Base-by-base conservation (phyloP, 2,888 invertebrate genomes). In the Chydorus sphaericus region DNA sequence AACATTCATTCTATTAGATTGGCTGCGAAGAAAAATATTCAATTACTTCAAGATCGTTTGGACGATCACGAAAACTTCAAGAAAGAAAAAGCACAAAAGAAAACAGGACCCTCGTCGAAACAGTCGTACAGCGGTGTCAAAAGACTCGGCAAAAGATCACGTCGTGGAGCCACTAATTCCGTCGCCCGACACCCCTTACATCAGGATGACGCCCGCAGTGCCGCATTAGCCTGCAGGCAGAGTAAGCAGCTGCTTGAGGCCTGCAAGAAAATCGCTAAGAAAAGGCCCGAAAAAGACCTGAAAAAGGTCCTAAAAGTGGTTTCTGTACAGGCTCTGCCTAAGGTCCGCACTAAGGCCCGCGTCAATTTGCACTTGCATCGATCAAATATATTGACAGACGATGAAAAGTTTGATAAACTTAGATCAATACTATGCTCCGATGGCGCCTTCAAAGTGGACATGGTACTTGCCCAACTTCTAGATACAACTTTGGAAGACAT, bases 21-120 rank as follows among this genome's bases (percentile, higher is more conserved):
- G 48, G 57, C 58, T 10, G 57, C 58, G 5, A 39, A 44, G 20
- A 57, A 50, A 28, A 20, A 48, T 7, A 57, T 58, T 29, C 57
- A 58, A 23, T 52, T 49, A 18, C 31, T 57, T 10, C 49, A 53
- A 33, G 53, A 58, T n/a, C n/a, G 36, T 10, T n/a, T n/a, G n/a
- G 30, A 49, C 29, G 57, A 57, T 7, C 23, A 33, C 37, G 44
- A 16, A 4, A 14, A 28, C 7, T 16, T 30, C 11, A 55, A 55
- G 30, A 31, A 48, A 31, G 55, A 55, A 48, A 44, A n/a, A n/a
- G n/a, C n/a, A n/a, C n/a, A n/a, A n/a, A n/a, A n/a, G n/a, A n/a
- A n/a, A n/a, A n/a, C n/a, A n/a, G n/a, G n/a, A n/a, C n/a, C n/a
- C n/a, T n/a, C n/a, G n/a, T n/a, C n/a, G n/a, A n/a, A n/a, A n/a